Base-by-base conservation (phyloP, 1,140 invertebrate genomes). In the Chrysopa pallens region DNA sequence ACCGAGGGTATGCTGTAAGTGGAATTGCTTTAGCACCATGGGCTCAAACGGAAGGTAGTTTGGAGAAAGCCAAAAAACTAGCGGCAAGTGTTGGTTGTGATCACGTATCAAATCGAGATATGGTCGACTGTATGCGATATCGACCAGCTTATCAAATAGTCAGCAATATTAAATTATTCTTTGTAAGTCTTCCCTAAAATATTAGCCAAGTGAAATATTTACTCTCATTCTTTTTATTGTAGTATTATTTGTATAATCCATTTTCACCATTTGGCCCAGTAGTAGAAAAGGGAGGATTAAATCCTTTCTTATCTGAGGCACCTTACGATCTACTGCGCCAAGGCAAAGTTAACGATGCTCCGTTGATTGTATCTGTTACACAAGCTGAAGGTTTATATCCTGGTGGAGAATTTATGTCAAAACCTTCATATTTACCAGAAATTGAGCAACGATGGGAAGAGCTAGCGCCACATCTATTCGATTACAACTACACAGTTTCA, bases 311-410 rank as follows among this genome's bases (percentile, higher is more conserved):
- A 0, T 61, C 62, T 5, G 52, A 67, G 43, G 59, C 69, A 38
- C 74, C 76, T 0, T 63, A 63, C 46, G 60, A 70, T 38, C 66
- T 73, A 1, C 60, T 76, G 0, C 48, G 50, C 12, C 52, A 58
- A 8, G 70, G 72, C 1, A 50, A 58, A 29, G 65, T 64, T 38
- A 61, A 67, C 23, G 66, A 70, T 40, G 44, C 72, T 14, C 74
- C 76, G 9, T 73, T 73, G 59, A 61, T 78, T 23, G 65, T 67
- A 5, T 66, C 69, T 2, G 62, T 72, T 2, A 68, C 66, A 2
- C 66, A 64, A 9, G 64, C 73, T 47, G 74, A 76, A 52, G 74
- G 72, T 48, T 53, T 78, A n/a, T 78, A 70, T 50, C 72, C 73
- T 9, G 70, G 62, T 42, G 67, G 70, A 51, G 72, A 61, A 35